Evolutionary conservation across 2,113 vertebrate genomes (phyloP), one percentile per base, ranked within the genome.

Genomic region (Galbula dea): DNA sequence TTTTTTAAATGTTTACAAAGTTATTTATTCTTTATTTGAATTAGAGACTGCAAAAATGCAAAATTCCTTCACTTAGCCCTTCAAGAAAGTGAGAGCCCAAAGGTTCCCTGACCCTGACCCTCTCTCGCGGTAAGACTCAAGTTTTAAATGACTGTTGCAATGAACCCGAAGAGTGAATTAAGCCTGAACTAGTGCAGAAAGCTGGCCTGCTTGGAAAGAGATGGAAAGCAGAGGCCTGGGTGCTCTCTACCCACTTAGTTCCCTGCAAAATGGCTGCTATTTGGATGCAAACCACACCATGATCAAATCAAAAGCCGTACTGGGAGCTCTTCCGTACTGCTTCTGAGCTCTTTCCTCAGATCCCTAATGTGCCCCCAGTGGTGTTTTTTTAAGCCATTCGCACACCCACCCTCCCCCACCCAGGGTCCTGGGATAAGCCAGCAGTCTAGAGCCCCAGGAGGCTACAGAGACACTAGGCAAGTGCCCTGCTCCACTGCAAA

Each of bases 291-390:
- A 72, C 30, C 21, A 37, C 61, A 43, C 21, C 8, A n/a, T n/a
- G n/a, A n/a, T n/a, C 11, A 0, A 0, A 34, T 3, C 59, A 22
- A 19, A 69, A 85, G 22, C 0, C 0, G 6, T 12, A 23, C 43
- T 13, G 52, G 37, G 24, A 41, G 29, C 69, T 15, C 6, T 10
- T 62, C 65, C 7, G 1, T 6, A 4, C 34, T 1, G 4, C 51
- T 20, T 22, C 55, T 22, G 15, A 49, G 65, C 10, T 16, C 34
- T 22, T 34, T 52, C 57, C 39, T 62, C 10, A 5, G 45, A 12
- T 19, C 54, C 41, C 12, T 15, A 2, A 11, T 4, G 7, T 34
- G n/a, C 19, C 24, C 37, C 32, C 29, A 18, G 2, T 1, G 18
- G 4, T 17, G 16, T 67, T 43, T 87, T 71, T 67, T 32, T 66